These are phyloP conservation scores for Amphipoea oculea DNA, from an alignment of 2,888 invertebrate genomes.

Conservation along the genomic window DNA sequence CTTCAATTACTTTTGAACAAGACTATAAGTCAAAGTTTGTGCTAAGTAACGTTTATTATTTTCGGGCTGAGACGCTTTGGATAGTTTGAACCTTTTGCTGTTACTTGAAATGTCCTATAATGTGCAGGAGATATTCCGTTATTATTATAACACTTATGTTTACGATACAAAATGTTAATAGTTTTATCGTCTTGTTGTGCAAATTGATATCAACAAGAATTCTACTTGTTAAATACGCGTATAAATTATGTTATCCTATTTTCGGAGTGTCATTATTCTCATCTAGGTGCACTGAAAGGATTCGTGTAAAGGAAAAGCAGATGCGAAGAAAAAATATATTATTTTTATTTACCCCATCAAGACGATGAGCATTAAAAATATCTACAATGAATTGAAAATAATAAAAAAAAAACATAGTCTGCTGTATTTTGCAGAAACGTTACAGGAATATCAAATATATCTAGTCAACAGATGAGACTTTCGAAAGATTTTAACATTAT, in stretches of 20 bases:
- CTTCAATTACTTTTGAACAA: not conserved
- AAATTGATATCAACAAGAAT: not conserved
- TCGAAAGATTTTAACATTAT: not conserved
- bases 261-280: not conserved
- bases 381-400: not conserved
- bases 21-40: not conserved
- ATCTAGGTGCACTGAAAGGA: conserved; percentile 1
- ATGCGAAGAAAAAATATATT: not conserved
- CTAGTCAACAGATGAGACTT: not conserved
- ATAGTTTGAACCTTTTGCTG: not conserved
- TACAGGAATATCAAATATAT: not conserved
- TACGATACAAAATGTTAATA: not conserved
- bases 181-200: not conserved
- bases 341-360: not conserved
- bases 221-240: not conserved
- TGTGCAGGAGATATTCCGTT: conserved; percentile 22
- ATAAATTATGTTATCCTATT: not conserved
- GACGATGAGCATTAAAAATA: not conserved
- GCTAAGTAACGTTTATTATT: not conserved
- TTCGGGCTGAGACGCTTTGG: not conserved
- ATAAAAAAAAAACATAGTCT: not conserved
- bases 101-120: conserved; percentile 7
- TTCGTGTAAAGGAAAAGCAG: not conserved
- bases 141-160: not conserved
- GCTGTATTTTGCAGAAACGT: not conserved